phyloP scores from a whole-genome alignment of 2,797 vertebrate species.

The Poeciliopsis gracilis region DNA sequence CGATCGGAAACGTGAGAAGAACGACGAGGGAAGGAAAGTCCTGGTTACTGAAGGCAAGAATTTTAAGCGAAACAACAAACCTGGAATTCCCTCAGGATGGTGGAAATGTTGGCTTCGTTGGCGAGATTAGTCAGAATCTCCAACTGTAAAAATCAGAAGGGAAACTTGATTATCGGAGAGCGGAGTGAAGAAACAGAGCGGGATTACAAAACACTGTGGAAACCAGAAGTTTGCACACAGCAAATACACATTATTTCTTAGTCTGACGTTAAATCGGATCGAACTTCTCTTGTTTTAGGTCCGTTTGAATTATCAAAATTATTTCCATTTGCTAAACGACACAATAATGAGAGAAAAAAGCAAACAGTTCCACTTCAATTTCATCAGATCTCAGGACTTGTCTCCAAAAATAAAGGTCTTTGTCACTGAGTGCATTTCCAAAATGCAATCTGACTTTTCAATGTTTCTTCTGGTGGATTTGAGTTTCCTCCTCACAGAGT shows the following conservation, averaged over 20 bases:
- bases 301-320: background rate
- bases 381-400: background rate
- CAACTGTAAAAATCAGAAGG: slow-evolving; percentile 78
- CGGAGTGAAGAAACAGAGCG: background rate
- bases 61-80: slow-evolving; percentile 71
- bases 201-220: background rate
- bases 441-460: background rate
- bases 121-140: slow-evolving; percentile 97
- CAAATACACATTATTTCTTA: background rate
- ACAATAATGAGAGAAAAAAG: background rate
- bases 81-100: slow-evolving; percentile 96
- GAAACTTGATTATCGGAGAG: background rate
- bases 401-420: background rate
- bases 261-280: background rate
- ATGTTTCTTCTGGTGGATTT: background rate
- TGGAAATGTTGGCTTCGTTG: slow-evolving; percentile 96
- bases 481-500: background rate
- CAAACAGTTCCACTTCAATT: background rate
- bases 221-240: background rate
- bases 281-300: background rate
- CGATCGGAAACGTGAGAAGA: background rate
- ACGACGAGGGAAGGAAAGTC: no score
- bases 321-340: background rate
- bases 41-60: background rate
- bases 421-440: background rate